Evolutionary conservation across 37 sponge, comb jelly and placozoan species (phyloP).

Genomic region (Spongilla lacustris): DNA sequence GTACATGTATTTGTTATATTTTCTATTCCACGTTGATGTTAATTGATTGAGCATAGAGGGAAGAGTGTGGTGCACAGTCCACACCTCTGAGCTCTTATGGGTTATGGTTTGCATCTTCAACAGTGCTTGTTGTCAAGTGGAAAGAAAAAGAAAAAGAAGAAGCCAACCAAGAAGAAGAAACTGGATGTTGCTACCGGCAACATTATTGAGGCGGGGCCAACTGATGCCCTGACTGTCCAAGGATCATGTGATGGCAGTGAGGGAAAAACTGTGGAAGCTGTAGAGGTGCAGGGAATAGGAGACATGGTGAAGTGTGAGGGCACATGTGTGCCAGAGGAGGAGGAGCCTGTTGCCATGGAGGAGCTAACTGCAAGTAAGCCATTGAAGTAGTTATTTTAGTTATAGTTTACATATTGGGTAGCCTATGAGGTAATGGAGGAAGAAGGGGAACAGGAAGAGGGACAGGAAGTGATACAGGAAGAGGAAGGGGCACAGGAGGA

Average conservation of each 20-base stretch:
- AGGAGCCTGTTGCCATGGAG: slow-evolving; percentile 20
- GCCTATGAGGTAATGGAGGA: slow-evolving; percentile 29
- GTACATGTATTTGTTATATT: no score
- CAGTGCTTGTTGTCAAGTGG: neutral
- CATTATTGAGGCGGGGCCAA: neutral
- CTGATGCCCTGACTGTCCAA: neutral
- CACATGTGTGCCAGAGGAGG: slow-evolving; percentile 39
- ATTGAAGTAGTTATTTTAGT: neutral
- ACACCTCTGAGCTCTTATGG: no score
- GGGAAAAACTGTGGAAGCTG: neutral
- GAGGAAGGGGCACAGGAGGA: slow-evolving; percentile 28
- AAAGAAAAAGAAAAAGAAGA: neutral
- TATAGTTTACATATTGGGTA: slow-evolving; percentile 4
- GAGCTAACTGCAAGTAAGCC: neutral
- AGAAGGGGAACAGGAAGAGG: neutral
- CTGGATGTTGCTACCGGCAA: neutral
- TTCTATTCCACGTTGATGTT: no score
- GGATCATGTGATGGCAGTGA: neutral
- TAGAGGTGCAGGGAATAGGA: neutral
- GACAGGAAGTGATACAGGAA: slow-evolving; percentile 22
- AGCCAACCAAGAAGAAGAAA: neutral
- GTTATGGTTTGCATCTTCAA: neutral
- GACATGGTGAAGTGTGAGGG: neutral
- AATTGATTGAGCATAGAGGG: no score
- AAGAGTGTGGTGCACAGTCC: neutral